Percentiles rank a stretch among this genome's conserved stretches.
Conservation (phyloP, 1,140 invertebrate species). For the Lordiphosa collinella region DNA sequence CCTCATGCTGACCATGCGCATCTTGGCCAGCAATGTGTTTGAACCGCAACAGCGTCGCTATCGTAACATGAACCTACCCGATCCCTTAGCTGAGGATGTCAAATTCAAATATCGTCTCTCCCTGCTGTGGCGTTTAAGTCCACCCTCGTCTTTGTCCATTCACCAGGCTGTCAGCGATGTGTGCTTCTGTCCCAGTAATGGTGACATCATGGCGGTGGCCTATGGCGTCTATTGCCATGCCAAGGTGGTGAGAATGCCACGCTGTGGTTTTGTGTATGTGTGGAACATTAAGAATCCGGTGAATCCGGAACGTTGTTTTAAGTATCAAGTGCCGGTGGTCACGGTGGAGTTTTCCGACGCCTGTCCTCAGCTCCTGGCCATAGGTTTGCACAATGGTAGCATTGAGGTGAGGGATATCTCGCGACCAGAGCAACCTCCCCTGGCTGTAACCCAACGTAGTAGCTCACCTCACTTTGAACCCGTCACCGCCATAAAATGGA, state of each 20-base stretch:
- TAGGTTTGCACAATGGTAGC: slow-evolving; percentile 89
- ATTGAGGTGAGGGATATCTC: slow-evolving; percentile 87
- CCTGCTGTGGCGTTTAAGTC: slow-evolving; percentile 83
- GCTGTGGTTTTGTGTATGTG: slow-evolving; percentile 82
- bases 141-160: slow-evolving; percentile 9
- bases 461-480: slow-evolving; percentile 84
- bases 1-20: slow-evolving; percentile 83
- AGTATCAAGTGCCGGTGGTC: slow-evolving; percentile 86
- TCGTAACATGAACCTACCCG: slow-evolving; percentile 82
- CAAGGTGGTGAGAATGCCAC: slow-evolving; percentile 3
- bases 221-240: slow-evolving; percentile 83
- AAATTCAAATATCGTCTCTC: slow-evolving; percentile 84
- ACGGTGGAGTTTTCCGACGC: slow-evolving; percentile 86
- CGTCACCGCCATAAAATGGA: slow-evolving; percentile 84
- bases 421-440: slow-evolving; percentile 77
- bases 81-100: slow-evolving; percentile 83
- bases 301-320: slow-evolving; percentile 87
- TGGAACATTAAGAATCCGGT: slow-evolving; percentile 93
- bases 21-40: slow-evolving; percentile 85
- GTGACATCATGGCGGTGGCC: slow-evolving; percentile 85
- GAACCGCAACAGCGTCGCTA: slow-evolving; percentile 84
- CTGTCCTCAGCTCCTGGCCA: slow-evolving; percentile 86
- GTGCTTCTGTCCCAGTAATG: slow-evolving; percentile 84
- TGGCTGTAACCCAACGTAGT: slow-evolving; percentile 81
- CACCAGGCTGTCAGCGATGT: slow-evolving; percentile 81